Evolutionary conservation across 2,797 vertebrate genomes (phyloP).

Genomic region (Molossus molossus): DNA sequence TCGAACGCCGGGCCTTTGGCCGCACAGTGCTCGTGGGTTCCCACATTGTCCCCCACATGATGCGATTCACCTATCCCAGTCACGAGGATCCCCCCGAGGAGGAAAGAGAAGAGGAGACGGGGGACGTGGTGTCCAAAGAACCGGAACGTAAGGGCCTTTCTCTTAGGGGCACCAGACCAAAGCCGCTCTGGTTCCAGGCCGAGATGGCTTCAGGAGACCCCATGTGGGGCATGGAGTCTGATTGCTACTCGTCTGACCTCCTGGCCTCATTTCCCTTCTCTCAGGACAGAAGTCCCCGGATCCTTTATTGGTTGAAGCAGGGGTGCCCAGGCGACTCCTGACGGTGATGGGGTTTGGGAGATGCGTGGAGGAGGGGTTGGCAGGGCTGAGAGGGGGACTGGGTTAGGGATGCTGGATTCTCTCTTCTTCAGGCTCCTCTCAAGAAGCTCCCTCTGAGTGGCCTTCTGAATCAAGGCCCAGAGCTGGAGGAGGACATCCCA

Average conservation of each 20-base stretch:
- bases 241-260: not conserved
- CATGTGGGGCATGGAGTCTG: not conserved
- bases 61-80: slow-evolving; percentile 92
- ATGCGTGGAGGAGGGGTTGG: not conserved
- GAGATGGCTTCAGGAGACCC: not conserved
- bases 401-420: not conserved
- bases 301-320: not conserved
- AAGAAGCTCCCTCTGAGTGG: slow-evolving; percentile 90
- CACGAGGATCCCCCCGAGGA: slow-evolving; percentile 89
- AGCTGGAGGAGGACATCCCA: slow-evolving; percentile 94
- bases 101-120: slow-evolving; percentile 81
- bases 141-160: slow-evolving; percentile 84
- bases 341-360: slow-evolving; percentile 7
- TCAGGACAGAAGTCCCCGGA: slow-evolving; percentile 61
- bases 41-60: slow-evolving; percentile 93
- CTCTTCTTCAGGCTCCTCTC: slow-evolving; percentile 89
- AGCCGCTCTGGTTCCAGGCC: not conserved
- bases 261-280: not conserved
- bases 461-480: slow-evolving; percentile 87
- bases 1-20: slow-evolving; percentile 95
- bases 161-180: not conserved
- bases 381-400: not conserved
- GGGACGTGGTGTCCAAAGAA: not conserved
- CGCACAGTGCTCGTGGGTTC: slow-evolving; percentile 94
- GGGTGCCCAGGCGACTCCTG: not conserved